Conservation (phyloP, 2,113 vertebrate species). For the Herpetotheres cachinnans region DNA sequence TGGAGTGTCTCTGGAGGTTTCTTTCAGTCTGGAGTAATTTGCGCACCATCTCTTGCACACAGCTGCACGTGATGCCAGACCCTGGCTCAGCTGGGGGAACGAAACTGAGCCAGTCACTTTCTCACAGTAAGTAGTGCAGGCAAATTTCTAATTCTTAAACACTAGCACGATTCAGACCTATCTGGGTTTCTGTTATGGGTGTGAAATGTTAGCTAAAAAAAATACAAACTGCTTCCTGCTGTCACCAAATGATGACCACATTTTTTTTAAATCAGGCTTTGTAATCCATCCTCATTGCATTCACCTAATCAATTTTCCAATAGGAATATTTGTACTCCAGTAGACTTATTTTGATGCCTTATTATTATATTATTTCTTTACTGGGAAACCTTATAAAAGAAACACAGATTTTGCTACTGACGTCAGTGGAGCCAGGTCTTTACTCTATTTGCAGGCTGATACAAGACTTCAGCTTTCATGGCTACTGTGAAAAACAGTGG, state of each 20-base stretch:
- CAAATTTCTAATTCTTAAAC: not conserved
- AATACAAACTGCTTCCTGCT: not conserved
- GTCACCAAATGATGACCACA: not conserved
- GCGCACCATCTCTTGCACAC: not conserved
- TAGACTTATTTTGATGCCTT: not conserved
- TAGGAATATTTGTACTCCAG: not conserved
- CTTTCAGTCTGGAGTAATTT: not conserved
- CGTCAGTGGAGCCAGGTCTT: not conserved
- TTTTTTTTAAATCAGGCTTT: not conserved
- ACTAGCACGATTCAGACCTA: not conserved
- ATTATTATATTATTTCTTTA: not conserved
- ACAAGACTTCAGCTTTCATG: not conserved
- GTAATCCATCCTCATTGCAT: not conserved
- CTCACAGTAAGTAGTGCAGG: not conserved
- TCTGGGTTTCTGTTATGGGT: not conserved
- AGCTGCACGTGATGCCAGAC: not conserved
- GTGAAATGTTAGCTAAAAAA: not conserved
- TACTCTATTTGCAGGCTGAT: not conserved
- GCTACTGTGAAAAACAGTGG: not conserved
- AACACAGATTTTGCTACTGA: not conserved
- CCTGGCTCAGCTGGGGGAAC: not conserved
- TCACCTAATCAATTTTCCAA: not conserved
- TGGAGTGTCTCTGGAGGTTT: not conserved
- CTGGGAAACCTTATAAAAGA: not conserved
- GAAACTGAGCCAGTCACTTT: not conserved